Percentiles rank a stretch among this genome's conserved stretches.
These are phyloP conservation scores for Hydrocynus forskahlii DNA, from an alignment of 2,797 vertebrate genomes.

Conservation along the genomic window DNA sequence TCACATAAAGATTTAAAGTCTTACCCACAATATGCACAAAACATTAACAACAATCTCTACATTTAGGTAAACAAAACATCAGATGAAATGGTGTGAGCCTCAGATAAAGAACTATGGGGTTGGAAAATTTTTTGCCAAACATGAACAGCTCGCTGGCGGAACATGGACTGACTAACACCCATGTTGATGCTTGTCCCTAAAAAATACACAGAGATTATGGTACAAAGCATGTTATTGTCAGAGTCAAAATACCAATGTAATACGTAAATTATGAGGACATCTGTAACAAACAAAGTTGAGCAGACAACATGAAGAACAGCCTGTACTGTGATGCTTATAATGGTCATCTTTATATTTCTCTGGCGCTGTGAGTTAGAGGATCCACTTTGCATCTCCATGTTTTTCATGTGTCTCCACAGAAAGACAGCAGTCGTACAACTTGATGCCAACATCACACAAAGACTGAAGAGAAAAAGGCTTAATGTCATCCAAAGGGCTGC, in stretches of 20 bases:
- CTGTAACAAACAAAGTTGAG: not conserved
- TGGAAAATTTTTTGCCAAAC: not conserved
- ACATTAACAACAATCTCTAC: not conserved
- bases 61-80: not conserved
- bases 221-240: not conserved
- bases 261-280: fast-evolving
- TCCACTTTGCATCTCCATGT: not conserved
- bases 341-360: conserved; percentile 56
- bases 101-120: not conserved
- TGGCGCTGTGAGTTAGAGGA: not conserved
- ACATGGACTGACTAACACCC: conserved; percentile 39
- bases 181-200: conserved; percentile 45
- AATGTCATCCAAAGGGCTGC: not conserved
- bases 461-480: conserved; percentile 22
- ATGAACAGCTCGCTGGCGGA: not conserved
- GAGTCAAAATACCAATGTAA: fast-evolving
- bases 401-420: conserved; percentile 14
- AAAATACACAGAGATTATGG: conserved; percentile 44
- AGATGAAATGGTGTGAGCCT: not conserved
- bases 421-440: conserved; percentile 7
- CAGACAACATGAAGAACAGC: conserved; percentile 39
- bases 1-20: not conserved
- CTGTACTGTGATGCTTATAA: conserved; percentile 43
- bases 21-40: fast-evolving
- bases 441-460: conserved; percentile 1